phyloP scores from a whole-genome alignment of 1,140 invertebrate species.

The Cryptotermes secundus region DNA sequence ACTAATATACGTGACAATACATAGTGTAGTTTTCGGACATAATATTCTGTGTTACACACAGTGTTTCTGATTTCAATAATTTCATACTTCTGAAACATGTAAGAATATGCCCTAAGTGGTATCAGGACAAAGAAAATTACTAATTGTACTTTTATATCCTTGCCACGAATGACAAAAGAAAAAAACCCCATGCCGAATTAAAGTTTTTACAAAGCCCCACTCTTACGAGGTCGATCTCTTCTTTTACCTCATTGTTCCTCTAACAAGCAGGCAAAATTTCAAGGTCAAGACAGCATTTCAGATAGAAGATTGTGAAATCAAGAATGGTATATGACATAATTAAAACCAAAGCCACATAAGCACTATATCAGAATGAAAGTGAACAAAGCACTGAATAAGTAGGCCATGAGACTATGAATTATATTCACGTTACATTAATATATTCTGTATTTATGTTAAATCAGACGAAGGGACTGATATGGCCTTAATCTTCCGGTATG shows the following conservation, averaged over 20 bases:
- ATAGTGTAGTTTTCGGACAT: not conserved
- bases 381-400: no score
- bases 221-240: not conserved
- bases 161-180: not conserved
- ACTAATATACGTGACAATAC: no score
- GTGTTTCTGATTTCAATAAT: not conserved
- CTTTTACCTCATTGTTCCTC: not conserved
- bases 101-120: not conserved
- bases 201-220: not conserved
- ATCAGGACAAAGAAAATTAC: not conserved
- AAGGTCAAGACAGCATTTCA: not conserved
- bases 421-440: no score
- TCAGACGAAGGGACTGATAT: no score
- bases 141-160: not conserved
- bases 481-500: no score
- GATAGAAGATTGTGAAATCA: not conserved
- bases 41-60: not conserved
- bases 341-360: not conserved
- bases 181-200: not conserved
- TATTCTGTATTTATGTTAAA: no score
- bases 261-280: not conserved
- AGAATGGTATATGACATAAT: not conserved
- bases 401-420: no score
- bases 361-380: no score
- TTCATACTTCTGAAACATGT: not conserved